Percentiles rank a stretch among this genome's conserved stretches.
phyloP scores from a whole-genome alignment of 1,140 invertebrate species.

The Antheraea mylitta region DNA sequence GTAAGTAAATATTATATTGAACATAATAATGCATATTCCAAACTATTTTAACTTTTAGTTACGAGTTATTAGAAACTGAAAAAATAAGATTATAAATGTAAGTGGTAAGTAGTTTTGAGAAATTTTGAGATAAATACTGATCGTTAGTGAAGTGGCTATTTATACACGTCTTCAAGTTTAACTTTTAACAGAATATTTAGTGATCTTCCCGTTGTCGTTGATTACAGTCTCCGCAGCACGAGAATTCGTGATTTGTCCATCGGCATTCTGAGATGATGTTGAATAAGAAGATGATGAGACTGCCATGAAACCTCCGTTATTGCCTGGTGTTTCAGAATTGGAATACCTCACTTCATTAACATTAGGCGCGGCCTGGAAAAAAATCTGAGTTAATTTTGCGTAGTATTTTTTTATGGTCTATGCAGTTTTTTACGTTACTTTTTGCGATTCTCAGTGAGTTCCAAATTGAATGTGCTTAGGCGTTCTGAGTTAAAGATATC shows the following conservation, averaged over 20 bases:
- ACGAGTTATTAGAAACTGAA: too few species aligned
- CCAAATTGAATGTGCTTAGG: background rate
- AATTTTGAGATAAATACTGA: background rate
- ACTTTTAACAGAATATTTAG: constrained; percentile 79
- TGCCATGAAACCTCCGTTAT: constrained; percentile 68
- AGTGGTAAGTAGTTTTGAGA: background rate
- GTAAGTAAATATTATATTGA: background rate
- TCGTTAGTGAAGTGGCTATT: background rate
- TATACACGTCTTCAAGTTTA: constrained; percentile 29
- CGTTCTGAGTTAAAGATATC: too few species aligned
- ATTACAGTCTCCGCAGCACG: constrained; percentile 83
- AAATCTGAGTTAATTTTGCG: background rate
- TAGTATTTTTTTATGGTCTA: background rate
- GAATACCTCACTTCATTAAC: constrained; percentile 78
- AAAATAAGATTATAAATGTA: too few species aligned
- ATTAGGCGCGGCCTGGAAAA: constrained; percentile 79
- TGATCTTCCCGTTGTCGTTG: constrained; percentile 86
- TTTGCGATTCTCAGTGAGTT: background rate
- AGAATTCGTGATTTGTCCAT: constrained; percentile 79
- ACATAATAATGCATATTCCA: background rate
- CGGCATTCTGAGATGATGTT: constrained; percentile 73
- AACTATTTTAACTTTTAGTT: background rate
- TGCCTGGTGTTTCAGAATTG: constrained; percentile 27
- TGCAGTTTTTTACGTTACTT: background rate
- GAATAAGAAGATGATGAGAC: constrained; percentile 84